Base-by-base conservation (phyloP, 2,113 vertebrate species). In the Vicugna pacos region DNA sequence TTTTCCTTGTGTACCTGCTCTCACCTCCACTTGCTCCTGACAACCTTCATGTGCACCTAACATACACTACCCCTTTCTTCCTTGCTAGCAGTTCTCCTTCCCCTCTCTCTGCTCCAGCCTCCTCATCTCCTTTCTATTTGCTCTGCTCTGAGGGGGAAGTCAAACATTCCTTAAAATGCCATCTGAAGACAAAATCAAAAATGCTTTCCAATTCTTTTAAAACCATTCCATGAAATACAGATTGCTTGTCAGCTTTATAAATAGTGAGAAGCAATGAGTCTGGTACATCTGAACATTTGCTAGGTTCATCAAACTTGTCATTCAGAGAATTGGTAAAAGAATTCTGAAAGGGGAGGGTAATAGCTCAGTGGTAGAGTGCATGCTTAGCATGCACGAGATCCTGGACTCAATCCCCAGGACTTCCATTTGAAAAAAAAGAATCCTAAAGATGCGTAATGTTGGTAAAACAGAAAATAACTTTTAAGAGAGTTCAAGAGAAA, bases 271-370 rank as follows among this genome's bases (percentile, higher is more conserved):
- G 80, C 58, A 26, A 5, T 11, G 12, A 48, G 56, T 62, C 54
- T 48, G 48, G n/a, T 30, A 38, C 52, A 14, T 13, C 32, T 8
- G 24, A 62, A 17, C 86, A 64, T 91, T 75, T 93, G 89, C 81
- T 93, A 93, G 96, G 96, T 87, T 35, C 20, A 94, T 96, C 94
- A 94, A 11, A 90, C 5, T 17, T 69, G 64, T 62, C 76, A 58
- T 60, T 88, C 56, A 70, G 70, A 83, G 56, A 96, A 64, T 3
- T 67, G 85, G 96, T 32, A 77, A 56, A 96, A 92, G 72, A 94
- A 92, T 87, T 42, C 70, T 60, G 69, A 96, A 87, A 42, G 4
- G 38, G 38, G 38, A 42, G 38, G 38, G 38, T 42, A 42, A 42
- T 42, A 42, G 38, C 38, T 42, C 38, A 42, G 38, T 42, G 38